Evolutionary conservation across 2,888 invertebrate species (phyloP), one percentile per base, ranked within the genome.

Genomic region (Copidosoma aretas): DNA sequence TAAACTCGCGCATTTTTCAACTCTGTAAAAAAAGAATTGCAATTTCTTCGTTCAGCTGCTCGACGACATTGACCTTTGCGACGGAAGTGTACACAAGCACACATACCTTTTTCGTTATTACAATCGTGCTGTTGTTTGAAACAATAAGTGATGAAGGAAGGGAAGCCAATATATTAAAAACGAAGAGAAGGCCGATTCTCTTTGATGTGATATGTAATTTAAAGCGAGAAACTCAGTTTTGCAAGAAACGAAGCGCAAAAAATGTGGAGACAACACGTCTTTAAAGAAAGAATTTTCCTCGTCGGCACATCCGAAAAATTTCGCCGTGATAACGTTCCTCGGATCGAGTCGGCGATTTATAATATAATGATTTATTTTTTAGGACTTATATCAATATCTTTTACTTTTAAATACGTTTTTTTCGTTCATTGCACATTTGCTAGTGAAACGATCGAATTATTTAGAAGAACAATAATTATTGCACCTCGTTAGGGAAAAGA

Each of bases 41-140:
- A 60, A 68, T 62, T 72, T 72, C 67, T 72, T 72, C 67, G 69
- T 72, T 72, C 64, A 67, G 22, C 67, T 70, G n/a, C 49, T 67
- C 41, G 39, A 61, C 39, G 41, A 39, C 22, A 64, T 61, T 62
- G 54, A 67, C 52, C 24, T 60, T 64, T 52, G 51, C 61, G 54
- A 53, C 52, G 4, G 56, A 66, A 65, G 63, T 21, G 49, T n/a
- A 25, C n/a, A 52, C 4, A 63, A 52, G 41, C 59, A 39, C 49
- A 61, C 19, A 57, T 22, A 52, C 14, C 25, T 57, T 57, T 64
- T 62, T 64, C 49, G 61, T 67, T 58, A n/a, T 56, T 67, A 66
- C 56, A 64, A 67, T 60, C 43, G 19, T 32, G 32, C 60, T 24
- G 53, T 49, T 57, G 41, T 60, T 54, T 60, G 57, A 39, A 65